phyloP scores from a whole-genome alignment of 2,113 vertebrate genomes.

The Mesoclemmys tuberculata region DNA sequence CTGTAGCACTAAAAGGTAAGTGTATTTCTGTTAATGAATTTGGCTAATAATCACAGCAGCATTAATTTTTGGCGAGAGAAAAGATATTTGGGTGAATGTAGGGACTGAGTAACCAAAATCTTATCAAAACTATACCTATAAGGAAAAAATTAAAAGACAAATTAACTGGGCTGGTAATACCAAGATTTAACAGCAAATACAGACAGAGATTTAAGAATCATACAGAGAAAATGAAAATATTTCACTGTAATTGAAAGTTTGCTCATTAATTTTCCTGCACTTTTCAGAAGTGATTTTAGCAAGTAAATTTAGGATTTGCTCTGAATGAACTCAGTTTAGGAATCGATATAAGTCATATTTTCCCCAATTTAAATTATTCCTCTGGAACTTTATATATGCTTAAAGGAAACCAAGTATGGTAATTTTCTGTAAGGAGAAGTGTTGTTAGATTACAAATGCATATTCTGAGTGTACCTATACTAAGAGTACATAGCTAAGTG shows the following conservation, averaged over 20 bases:
- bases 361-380: not conserved
- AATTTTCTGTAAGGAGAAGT: not conserved
- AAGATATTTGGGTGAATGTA: not conserved
- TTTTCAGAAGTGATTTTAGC: not conserved
- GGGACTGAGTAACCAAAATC: not conserved
- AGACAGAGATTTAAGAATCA: not conserved
- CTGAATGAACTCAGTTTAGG: not conserved
- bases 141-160: not conserved
- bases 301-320: not conserved
- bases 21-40: not conserved
- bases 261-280: not conserved
- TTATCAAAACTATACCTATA: not conserved
- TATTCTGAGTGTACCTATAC: not conserved
- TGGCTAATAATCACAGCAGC: not conserved
- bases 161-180: not conserved
- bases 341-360: not conserved
- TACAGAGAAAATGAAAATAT: not conserved
- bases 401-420: not conserved
- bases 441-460: not conserved
- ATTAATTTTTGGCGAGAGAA: not conserved
- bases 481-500: not conserved
- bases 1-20: slow-evolving; percentile 60
- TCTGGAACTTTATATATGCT: not conserved
- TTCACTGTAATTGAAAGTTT: not conserved
- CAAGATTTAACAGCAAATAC: not conserved